Conservation (phyloP, 2,113 vertebrate genomes). For the Pholis gunnellus region DNA sequence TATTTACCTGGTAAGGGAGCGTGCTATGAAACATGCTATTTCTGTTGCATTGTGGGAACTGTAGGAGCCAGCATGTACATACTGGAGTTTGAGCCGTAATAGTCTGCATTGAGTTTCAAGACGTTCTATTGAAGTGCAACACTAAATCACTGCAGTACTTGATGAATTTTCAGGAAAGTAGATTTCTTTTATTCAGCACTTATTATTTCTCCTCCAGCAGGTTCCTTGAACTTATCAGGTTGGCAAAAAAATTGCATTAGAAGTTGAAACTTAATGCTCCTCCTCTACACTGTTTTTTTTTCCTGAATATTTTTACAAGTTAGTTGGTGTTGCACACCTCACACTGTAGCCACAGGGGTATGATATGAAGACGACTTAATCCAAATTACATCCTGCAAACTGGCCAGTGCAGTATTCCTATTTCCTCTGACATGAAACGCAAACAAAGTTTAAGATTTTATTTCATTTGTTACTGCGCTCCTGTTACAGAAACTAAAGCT, state of each 20-base stretch:
- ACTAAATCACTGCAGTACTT: neutral
- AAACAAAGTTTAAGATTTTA: neutral
- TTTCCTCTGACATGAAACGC: neutral
- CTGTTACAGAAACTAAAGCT: slow-evolving; percentile 67
- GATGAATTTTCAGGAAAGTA: neutral
- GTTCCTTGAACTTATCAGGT: neutral
- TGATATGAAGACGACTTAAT: neutral
- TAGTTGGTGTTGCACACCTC: neutral
- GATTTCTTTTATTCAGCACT: neutral
- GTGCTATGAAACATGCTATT: neutral
- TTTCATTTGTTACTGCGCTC: neutral
- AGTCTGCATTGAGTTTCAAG: neutral
- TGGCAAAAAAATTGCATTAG: neutral
- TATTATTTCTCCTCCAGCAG: neutral
- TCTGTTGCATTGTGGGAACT: neutral
- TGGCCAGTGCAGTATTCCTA: neutral
- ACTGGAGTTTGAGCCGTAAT: neutral
- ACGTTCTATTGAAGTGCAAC: neutral
- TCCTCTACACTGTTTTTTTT: neutral
- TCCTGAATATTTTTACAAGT: neutral
- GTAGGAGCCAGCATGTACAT: neutral
- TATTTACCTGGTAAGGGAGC: neutral
- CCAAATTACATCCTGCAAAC: neutral
- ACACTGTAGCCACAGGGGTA: neutral
- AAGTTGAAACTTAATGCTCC: neutral